phyloP scores from a whole-genome alignment of 2,113 vertebrate genomes.

The Meleagris gallopavo region DNA sequence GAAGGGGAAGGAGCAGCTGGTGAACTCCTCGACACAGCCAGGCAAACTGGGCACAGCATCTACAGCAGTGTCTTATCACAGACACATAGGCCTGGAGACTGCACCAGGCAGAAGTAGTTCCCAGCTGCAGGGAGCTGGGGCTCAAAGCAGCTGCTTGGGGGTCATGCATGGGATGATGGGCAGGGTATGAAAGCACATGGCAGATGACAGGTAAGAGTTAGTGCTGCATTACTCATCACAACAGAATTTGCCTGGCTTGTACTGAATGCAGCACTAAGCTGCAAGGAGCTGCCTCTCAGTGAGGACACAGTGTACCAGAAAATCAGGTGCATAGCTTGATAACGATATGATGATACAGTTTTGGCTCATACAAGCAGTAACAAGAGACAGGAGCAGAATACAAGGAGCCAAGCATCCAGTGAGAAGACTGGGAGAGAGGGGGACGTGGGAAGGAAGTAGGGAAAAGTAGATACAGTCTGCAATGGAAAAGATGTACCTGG shows the following conservation, averaged over 20 bases:
- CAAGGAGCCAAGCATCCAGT: neutral
- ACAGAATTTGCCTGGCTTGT: neutral
- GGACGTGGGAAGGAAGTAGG: neutral
- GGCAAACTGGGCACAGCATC: neutral
- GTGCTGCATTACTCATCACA: neutral
- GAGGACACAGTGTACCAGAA: conserved; percentile 7
- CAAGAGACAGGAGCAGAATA: neutral
- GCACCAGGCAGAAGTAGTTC: neutral
- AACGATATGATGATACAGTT: neutral
- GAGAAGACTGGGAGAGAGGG: neutral
- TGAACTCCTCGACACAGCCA: neutral
- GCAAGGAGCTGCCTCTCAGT: neutral
- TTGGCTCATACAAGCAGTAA: neutral
- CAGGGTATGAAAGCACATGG: neutral
- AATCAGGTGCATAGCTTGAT: neutral
- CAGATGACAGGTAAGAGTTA: neutral
- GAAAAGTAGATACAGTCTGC: neutral
- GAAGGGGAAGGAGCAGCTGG: neutral
- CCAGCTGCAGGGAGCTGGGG: neutral
- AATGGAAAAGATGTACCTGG: neutral
- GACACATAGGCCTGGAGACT: rapidly evolving
- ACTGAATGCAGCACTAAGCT: neutral
- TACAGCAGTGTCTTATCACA: rapidly evolving
- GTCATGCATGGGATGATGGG: rapidly evolving
- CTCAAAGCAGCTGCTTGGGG: rapidly evolving